Base-by-base conservation (phyloP, 2,113 vertebrate genomes). In the Chitala chitala region DNA sequence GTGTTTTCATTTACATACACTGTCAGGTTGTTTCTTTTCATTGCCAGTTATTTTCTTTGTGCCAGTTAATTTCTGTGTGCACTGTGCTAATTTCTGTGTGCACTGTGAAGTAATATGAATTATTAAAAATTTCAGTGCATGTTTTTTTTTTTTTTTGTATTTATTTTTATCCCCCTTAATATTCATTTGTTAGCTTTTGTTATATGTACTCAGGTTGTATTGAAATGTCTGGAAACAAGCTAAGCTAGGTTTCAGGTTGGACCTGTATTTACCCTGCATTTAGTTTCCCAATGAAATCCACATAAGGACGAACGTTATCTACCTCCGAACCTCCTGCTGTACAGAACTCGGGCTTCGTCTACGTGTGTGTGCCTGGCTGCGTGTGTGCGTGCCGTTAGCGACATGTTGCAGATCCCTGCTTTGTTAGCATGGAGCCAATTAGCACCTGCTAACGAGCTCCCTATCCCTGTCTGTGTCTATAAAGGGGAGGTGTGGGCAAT, bases 361-460 rank as follows among this genome's bases (percentile, higher is more conserved):
- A 42, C 61, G 75, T 48, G 74, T 73, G 55, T 51, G 55, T 26
- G n/a, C 73, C 65, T 72, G 66, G 65, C 36, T 71, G 54, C 10
- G 72, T n/a, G 33, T 61, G 29, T 7, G 38, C 64, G 59, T 68
- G 54, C 51, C 64, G 48, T 76, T 77, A 76, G 66, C 76, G 48
- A 75, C 64, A 70, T 77, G 78, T 80, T 77, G 75, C 70, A 78
- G 76, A 74, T 77, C 73, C 75, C 70, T 73, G 77, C 77, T 72
- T 74, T 42, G 72, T 82, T 78, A 79, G 75, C 50, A 72, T 72
- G 72, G 50, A 78, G 80, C 80, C 79, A 84, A 82, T 84, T 84
- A 84, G 76, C 80, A 84, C 78, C 78, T 78, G 76, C 80, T 82
- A 82, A 84, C 76, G 69, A 80, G 76, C 75, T 65, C 75, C 73